Evolutionary conservation across 2,113 vertebrate species (phyloP).

Genomic region (Phylloscopus trochilus): DNA sequence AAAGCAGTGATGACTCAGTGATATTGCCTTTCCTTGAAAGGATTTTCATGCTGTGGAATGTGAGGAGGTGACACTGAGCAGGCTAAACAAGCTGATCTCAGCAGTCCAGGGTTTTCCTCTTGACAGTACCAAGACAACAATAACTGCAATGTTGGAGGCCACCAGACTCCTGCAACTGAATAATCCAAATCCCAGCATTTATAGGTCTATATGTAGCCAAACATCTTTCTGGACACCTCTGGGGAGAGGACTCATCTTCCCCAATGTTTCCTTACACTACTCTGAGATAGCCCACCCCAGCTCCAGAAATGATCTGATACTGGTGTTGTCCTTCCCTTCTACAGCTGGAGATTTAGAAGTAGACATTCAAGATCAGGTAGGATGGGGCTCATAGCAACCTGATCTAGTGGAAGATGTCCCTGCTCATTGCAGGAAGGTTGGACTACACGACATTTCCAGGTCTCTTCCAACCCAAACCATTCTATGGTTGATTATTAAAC

Average conservation of each 20-base stretch:
- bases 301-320: not conserved
- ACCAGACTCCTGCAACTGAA: not conserved
- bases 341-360: not conserved
- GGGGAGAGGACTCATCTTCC: not conserved
- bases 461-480: fast-evolving
- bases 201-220: not conserved
- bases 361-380: not conserved
- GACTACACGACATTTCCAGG: not conserved
- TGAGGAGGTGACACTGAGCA: not conserved
- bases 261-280: not conserved
- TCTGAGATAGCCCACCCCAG: not conserved
- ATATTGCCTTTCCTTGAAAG: not conserved
- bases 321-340: not conserved
- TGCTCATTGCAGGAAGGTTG: not conserved
- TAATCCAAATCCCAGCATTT: not conserved
- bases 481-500: not conserved
- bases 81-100: not conserved
- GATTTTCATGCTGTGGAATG: not conserved
- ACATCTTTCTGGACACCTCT: not conserved
- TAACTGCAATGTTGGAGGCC: not conserved
- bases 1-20: not conserved
- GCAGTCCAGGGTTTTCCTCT: not conserved
- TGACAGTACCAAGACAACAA: not conserved
- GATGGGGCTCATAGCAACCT: not conserved
- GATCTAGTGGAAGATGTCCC: not conserved